phyloP scores from a whole-genome alignment of 2,888 invertebrate genomes.

The Chouioia cunea region DNA sequence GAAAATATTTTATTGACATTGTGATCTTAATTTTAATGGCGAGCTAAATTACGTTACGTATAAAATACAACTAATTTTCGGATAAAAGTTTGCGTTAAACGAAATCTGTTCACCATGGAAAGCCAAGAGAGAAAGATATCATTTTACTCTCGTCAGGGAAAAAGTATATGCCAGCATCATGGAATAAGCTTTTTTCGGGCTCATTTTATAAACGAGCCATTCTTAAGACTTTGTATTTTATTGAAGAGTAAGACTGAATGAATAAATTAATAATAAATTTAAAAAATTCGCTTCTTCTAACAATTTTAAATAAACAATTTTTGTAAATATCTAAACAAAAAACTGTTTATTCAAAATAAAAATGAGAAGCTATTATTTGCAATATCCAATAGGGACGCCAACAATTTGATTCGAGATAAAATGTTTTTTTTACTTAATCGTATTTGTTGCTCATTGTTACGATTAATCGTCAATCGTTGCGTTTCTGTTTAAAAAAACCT shows the following conservation, averaged over 20 bases:
- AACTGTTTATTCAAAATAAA: conserved; percentile 32
- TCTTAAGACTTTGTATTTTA: conserved; percentile 61
- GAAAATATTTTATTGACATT: conserved; percentile 30
- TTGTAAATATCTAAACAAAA: conserved; percentile 6
- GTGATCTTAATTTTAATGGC: conserved; percentile 39
- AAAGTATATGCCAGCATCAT: conserved; percentile 24
- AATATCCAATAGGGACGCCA: conserved; percentile 34
- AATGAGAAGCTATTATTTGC: conserved; percentile 24
- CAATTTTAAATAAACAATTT: background rate
- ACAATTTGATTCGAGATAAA: conserved; percentile 28
- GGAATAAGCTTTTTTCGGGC: conserved; percentile 49
- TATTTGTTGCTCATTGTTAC: conserved; percentile 33
- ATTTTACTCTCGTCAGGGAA: conserved; percentile 23
- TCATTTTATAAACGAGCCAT: conserved; percentile 61
- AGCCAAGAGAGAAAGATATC: conserved; percentile 17
- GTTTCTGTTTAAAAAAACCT: conserved; percentile 35
- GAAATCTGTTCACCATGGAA: conserved; percentile 22
- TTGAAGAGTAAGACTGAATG: conserved; percentile 63
- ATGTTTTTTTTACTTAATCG: conserved; percentile 37
- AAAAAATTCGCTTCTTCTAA: background rate
- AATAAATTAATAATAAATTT: conserved; percentile 42
- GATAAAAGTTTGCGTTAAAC: conserved; percentile 15
- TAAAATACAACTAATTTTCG: conserved; percentile 11
- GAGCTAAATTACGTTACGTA: conserved; percentile 7
- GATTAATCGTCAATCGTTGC: conserved; percentile 23